Percentiles rank a stretch among this genome's conserved stretches.
Conservation (phyloP, 2,113 vertebrate genomes). For the Monopterus albus region DNA sequence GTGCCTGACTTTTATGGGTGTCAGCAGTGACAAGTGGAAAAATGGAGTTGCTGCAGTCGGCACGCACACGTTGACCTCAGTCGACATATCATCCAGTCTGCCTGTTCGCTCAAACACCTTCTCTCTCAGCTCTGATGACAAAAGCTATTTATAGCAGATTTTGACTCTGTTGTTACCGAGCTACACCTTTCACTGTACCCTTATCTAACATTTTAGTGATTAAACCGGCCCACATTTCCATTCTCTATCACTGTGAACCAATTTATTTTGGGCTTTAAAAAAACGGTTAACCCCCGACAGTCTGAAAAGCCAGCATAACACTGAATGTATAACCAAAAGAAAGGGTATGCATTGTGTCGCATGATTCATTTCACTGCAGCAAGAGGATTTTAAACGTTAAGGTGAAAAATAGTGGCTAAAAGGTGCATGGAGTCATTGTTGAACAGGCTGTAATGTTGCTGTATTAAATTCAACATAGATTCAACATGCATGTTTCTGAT, state of each 20-base stretch:
- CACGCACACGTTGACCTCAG: conserved; percentile 65
- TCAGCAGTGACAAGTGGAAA: conserved; percentile 72
- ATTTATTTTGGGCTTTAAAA: conserved; percentile 59
- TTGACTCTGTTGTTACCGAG: conserved; percentile 55
- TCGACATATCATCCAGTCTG: conserved; percentile 62
- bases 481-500: conserved; percentile 36
- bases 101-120: conserved; percentile 70
- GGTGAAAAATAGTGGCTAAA: conserved; percentile 8
- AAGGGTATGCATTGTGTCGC: conserved; percentile 36
- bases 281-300: conserved; percentile 52
- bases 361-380: conserved; percentile 30
- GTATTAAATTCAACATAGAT: not conserved
- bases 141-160: conserved; percentile 79
- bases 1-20: conserved; percentile 59
- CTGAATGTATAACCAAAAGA: conserved; percentile 17
- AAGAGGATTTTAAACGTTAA: not conserved
- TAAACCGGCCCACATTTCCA: conserved; percentile 63
- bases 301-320: conserved; percentile 55
- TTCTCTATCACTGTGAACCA: conserved; percentile 36
- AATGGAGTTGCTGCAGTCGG: conserved; percentile 47
- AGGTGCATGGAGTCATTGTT: conserved; percentile 5
- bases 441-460: conserved; percentile 6
- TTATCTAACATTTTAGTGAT: conserved; percentile 72
- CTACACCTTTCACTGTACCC: conserved; percentile 71
- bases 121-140: conserved; percentile 75